Evolutionary conservation across 2,797 vertebrate genomes (phyloP), one percentile per base, ranked within the genome.

Genomic region (Hydrolagus colliei): DNA sequence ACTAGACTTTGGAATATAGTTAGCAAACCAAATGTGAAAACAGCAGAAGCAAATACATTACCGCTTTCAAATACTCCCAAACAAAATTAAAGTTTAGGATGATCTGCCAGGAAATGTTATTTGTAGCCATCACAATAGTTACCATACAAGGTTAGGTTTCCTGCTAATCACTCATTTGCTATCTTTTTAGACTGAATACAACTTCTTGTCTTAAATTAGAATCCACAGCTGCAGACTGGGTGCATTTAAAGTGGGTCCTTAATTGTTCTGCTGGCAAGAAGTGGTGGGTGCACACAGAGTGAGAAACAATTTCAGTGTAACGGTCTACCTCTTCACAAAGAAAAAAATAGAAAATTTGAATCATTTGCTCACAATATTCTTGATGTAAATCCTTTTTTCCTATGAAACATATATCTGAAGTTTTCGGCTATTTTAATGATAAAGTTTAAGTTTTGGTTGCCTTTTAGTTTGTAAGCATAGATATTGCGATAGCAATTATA

Each of bases 121-220:
- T 77, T 77, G 61, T 61, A 77, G 75, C 61, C 52, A 76, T 52
- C 41, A 52, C 41, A 52, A 52, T 59, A 76, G 41, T 76, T 52
- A 76, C 16, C 32, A 18, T 61, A 77, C 52, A 77, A n/a, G 41
- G 9, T 16, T 52, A 61, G 18, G 18, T 61, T 77, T 75, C n/a
- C 61, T 74, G 41, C 61, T 52, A 76, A 61, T 20, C 75, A n/a
- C 18, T 52, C 41, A 77, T 13, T 59, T 20, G 75, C 52, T 52
- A 77, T 77, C 73, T n/a, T 77, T 75, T 59, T 77, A 77, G 75
- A 41, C 41, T 77, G 75, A 77, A 77, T 77, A 77, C 75, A 77
- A 77, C 61, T 77, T 52, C 61, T 77, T 77, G 75, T 77, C 75
- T 77, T 77, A 20, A 77, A 77, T 77, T 77, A 77, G 41, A 35